Conservation (phyloP, 2,888 invertebrate genomes). For the Cyrtodaria siliqua region DNA sequence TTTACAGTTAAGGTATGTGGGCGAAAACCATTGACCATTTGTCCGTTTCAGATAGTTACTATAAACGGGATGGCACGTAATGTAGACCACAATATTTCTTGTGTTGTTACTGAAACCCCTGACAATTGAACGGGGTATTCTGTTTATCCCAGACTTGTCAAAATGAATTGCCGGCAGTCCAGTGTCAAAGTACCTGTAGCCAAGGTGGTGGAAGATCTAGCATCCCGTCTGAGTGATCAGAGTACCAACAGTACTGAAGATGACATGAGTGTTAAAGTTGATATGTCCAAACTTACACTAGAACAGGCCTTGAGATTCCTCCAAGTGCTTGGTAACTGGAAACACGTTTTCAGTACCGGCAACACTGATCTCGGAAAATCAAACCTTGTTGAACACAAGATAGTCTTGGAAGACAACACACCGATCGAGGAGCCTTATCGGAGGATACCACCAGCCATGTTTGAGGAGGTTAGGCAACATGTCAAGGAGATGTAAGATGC, state of each 20-base stretch:
- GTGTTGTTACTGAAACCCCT: no score
- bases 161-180: no score
- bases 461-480: not conserved
- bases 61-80: no score
- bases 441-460: constrained; percentile 9
- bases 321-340: constrained; percentile 3
- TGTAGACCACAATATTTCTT: no score
- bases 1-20: no score
- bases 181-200: not conserved
- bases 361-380: constrained; percentile 1
- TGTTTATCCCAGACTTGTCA: no score
- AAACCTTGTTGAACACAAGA: constrained; percentile 4
- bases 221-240: not conserved
- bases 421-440: constrained; percentile 1
- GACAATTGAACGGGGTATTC: no score
- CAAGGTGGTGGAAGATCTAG: constrained; percentile 12
- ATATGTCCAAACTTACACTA: not conserved
- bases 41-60: no score
- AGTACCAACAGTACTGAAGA: no score
- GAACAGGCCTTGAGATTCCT: not conserved
- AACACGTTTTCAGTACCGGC: constrained; percentile 7
- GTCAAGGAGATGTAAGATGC: not conserved
- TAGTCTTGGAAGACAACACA: not conserved
- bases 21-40: not conserved
- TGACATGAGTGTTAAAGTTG: no score